A percentile compares a stretch with the other conserved stretches of the same genome.
Conservation (phyloP, 2,888 invertebrate species). For the Aphrophora alni region DNA sequence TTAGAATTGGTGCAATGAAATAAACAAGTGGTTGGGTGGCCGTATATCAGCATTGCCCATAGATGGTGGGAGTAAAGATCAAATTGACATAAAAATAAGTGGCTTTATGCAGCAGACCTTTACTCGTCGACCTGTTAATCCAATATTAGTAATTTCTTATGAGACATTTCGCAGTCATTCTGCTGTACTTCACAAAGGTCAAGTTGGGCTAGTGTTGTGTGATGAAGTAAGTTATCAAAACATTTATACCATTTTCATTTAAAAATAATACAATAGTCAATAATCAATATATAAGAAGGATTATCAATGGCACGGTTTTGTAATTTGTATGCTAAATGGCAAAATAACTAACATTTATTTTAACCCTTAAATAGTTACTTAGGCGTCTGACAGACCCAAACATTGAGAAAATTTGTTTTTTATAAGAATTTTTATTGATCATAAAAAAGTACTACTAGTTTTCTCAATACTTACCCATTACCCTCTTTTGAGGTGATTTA, state of each 20-base stretch:
- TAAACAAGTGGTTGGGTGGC: conserved; percentile 92
- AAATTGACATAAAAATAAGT: conserved; percentile 79
- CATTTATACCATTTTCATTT: not conserved
- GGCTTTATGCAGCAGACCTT: conserved; percentile 85
- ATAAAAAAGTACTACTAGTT: too few relatives aligned
- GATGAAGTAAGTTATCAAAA: conserved; percentile 76
- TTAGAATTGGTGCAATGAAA: conserved; percentile 97
- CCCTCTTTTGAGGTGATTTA: too few relatives aligned
- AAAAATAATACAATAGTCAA: too few relatives aligned
- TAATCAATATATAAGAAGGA: too few relatives aligned
- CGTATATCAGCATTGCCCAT: conserved; percentile 82
- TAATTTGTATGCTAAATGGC: too few relatives aligned
- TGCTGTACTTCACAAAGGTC: conserved; percentile 83
- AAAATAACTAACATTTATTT: too few relatives aligned
- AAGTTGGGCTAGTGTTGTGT: conserved; percentile 96
- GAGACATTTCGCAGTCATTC: conserved; percentile 97
- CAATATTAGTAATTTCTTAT: conserved; percentile 97
- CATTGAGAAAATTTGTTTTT: too few relatives aligned
- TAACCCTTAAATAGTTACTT: too few relatives aligned
- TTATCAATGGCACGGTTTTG: too few relatives aligned
- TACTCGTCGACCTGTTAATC: conserved; percentile 75
- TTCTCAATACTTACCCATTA: too few relatives aligned
- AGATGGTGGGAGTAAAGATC: conserved; percentile 86
- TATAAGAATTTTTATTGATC: too few relatives aligned
- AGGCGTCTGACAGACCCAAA: too few relatives aligned